phyloP scores from a whole-genome alignment of 1,140 invertebrate genomes.

The Arctopsyche grandis region DNA sequence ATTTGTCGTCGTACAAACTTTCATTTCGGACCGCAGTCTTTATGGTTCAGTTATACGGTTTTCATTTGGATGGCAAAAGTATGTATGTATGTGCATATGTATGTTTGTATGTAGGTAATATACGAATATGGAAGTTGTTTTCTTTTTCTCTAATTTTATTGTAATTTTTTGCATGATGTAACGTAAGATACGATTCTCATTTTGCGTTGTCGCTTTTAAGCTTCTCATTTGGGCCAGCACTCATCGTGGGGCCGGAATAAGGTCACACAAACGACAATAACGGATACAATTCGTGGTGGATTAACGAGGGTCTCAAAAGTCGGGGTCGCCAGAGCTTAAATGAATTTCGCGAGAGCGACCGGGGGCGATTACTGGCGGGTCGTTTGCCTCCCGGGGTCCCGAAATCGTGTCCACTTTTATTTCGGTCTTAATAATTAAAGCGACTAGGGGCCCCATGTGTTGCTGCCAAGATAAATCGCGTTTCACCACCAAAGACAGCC shows the following conservation, averaged over 20 bases:
- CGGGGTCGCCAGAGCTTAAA: not conserved
- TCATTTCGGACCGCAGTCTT: too few relatives aligned
- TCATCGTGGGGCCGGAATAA: not conserved
- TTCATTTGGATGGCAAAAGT: not conserved
- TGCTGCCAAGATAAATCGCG: conserved; percentile 37
- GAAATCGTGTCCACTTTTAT: conserved; percentile 30
- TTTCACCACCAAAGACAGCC: conserved; percentile 10
- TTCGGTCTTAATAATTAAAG: conserved; percentile 40
- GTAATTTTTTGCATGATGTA: not conserved
- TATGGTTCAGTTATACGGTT: too few relatives aligned
- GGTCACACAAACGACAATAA: conserved; percentile 24
- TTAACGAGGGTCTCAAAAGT: conserved; percentile 18
- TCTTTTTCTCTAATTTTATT: not conserved
- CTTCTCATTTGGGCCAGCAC: not conserved
- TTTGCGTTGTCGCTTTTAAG: not conserved
- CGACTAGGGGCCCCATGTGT: not conserved
- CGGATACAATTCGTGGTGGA: conserved; percentile 24
- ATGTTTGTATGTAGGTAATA: not conserved
- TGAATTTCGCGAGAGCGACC: not conserved
- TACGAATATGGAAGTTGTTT: not conserved
- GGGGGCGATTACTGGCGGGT: conserved; percentile 22
- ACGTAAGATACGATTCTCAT: not conserved
- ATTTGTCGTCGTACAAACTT: too few relatives aligned
- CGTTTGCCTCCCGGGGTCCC: not conserved
- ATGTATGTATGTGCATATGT: not conserved